Percentiles rank a stretch among this genome's conserved stretches.
phyloP scores from a whole-genome alignment of 2,888 invertebrate genomes.

The Steinernema hermaphroditum region DNA sequence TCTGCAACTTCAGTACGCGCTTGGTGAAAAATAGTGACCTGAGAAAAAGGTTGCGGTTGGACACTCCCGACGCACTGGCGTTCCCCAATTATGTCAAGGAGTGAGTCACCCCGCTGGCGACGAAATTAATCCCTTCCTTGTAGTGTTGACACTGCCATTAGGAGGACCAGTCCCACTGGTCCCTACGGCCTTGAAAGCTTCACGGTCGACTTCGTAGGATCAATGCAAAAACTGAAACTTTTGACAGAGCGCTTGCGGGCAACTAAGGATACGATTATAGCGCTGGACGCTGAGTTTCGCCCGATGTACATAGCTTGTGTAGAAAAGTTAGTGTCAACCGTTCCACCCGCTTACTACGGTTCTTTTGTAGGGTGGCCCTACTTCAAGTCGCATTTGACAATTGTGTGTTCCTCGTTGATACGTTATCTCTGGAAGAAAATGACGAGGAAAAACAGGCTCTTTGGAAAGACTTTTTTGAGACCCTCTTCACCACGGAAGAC shows the following conservation, averaged over 20 bases:
- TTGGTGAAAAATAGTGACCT: background rate
- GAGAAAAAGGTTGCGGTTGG: background rate
- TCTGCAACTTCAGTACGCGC: background rate
- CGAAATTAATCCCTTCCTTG: background rate
- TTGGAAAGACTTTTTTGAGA: constrained; percentile 40
- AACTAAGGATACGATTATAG: background rate
- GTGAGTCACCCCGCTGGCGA: no score
- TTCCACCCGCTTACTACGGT: background rate
- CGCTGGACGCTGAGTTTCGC: background rate
- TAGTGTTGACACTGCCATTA: background rate
- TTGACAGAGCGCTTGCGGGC: background rate
- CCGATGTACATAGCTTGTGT: constrained; percentile 12
- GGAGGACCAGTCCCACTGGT: background rate
- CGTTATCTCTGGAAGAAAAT: constrained; percentile 35
- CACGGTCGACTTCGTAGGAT: background rate
- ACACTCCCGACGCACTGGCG: background rate
- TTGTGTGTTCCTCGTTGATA: constrained; percentile 42
- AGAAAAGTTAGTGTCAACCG: background rate
- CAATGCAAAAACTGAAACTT: background rate
- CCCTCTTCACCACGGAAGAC: constrained; percentile 34
- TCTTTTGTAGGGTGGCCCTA: constrained; percentile 41
- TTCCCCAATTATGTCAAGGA: background rate
- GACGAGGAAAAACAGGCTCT: background rate
- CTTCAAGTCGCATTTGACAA: constrained; percentile 40
- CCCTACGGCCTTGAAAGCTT: background rate